phyloP scores from a whole-genome alignment of 2,113 vertebrate species.

The Xyrauchen texanus region DNA sequence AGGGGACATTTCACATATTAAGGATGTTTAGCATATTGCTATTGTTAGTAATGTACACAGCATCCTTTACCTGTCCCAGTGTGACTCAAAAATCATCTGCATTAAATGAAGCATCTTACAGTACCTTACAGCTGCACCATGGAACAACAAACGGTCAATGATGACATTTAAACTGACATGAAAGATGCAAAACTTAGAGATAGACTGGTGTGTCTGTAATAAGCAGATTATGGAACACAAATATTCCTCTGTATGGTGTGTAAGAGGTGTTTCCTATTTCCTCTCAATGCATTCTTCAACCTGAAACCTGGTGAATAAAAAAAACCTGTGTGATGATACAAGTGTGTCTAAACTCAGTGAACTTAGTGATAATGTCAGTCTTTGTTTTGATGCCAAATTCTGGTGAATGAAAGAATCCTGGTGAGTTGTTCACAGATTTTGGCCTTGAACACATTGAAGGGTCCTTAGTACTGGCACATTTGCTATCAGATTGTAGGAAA shows the following conservation, averaged over 20 bases:
- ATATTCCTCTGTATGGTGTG: not conserved
- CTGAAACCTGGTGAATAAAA: slow-evolving; percentile 20
- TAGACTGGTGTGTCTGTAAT: slow-evolving; percentile 9
- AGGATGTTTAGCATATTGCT: slow-evolving; percentile 23
- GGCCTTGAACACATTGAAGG: not conserved
- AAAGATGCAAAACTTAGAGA: too few species aligned
- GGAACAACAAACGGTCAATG: too few species aligned
- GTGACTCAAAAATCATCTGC: too few species aligned
- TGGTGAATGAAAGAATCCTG: not conserved
- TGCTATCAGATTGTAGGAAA: not conserved
- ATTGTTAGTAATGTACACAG: not conserved
- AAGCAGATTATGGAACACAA: slow-evolving; percentile 12
- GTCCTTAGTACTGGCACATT: slow-evolving; percentile 1
- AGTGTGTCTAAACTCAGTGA: slow-evolving; percentile 2
- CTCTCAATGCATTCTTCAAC: not conserved
- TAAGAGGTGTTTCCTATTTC: not conserved
- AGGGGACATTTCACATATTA: not conserved
- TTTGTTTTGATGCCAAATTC: not conserved
- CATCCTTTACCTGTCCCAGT: not conserved
- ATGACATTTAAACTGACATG: too few species aligned
- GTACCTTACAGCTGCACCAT: too few species aligned
- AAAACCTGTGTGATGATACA: not conserved
- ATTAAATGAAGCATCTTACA: too few species aligned
- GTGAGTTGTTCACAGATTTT: slow-evolving; percentile 6
- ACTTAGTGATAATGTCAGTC: not conserved